Evolutionary conservation across 2,888 invertebrate genomes (phyloP).

Genomic region (Leptodirus hochenwartii): DNA sequence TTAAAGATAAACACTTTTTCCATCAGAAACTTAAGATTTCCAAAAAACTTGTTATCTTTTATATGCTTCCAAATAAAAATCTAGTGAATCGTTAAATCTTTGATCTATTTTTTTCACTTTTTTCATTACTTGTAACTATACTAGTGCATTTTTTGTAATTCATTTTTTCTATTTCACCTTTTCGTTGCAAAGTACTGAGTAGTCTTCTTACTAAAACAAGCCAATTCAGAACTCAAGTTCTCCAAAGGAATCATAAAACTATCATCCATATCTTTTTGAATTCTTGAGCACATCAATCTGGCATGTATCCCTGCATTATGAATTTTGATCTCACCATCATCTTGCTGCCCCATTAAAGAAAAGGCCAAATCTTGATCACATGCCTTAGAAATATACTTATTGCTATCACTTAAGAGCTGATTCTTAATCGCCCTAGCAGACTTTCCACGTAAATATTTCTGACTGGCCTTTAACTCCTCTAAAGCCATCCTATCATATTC

Average conservation of each 20-base stretch:
- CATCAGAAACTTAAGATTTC: no score
- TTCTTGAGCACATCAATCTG: conserved; percentile 27
- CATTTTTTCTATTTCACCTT: conserved; percentile 37
- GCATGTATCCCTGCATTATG: conserved; percentile 20
- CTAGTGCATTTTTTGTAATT: no score
- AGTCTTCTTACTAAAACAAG: conserved; percentile 41
- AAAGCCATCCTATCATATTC: conserved; percentile 28
- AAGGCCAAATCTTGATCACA: not conserved
- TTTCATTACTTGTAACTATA: no score
- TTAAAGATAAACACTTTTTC: no score
- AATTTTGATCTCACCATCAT: conserved; percentile 17
- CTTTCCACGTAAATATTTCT: conserved; percentile 46
- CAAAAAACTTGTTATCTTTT: no score
- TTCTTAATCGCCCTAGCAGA: conserved; percentile 57
- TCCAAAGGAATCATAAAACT: conserved; percentile 38
- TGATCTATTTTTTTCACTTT: no score
- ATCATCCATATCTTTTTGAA: conserved; percentile 31
- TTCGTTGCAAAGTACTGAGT: conserved; percentile 39
- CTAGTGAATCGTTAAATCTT: no score
- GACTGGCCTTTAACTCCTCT: conserved; percentile 24
- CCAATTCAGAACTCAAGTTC: conserved; percentile 41
- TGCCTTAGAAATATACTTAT: conserved; percentile 3
- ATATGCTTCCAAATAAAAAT: no score
- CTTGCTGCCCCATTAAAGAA: not conserved
- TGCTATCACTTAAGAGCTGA: conserved; percentile 29